These are phyloP conservation scores for Lerista edwardsae DNA, from an alignment of 2,797 vertebrate genomes.

Conservation along the genomic window DNA sequence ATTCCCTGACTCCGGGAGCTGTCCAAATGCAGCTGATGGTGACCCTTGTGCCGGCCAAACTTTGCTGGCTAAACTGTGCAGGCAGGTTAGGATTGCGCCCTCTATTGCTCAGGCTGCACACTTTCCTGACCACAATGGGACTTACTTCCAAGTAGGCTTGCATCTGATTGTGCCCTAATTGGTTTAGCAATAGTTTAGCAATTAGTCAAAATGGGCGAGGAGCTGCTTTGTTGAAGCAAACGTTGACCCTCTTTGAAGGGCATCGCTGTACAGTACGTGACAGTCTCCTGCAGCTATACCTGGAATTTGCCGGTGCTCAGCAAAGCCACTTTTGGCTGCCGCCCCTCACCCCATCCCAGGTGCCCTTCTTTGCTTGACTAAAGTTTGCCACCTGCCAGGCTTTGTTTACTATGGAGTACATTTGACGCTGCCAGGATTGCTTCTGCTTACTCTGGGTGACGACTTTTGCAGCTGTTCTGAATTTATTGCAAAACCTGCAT, in stretches of 20 bases:
- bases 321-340: constrained; percentile 35
- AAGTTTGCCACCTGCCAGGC: constrained; percentile 62
- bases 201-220: not conserved
- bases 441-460: constrained; percentile 74
- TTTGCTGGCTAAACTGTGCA: no score
- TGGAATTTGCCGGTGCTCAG: constrained; percentile 50
- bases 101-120: no score
- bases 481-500: constrained; percentile 77
- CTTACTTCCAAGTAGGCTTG: no score
- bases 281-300: constrained; percentile 32
- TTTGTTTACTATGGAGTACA: constrained; percentile 63
- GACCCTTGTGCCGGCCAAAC: no score
- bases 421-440: constrained; percentile 67
- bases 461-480: constrained; percentile 78
- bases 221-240: not conserved
- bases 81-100: no score
- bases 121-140: no score
- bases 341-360: constrained; percentile 52
- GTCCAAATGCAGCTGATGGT: no score
- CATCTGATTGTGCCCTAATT: no score
- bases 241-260: not conserved
- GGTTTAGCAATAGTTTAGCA: no score
- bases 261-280: no score
- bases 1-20: no score
- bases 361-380: constrained; percentile 66